Evolutionary conservation across 2,113 vertebrate species (phyloP).

Genomic region (Microcebus griseorufus): DNA sequence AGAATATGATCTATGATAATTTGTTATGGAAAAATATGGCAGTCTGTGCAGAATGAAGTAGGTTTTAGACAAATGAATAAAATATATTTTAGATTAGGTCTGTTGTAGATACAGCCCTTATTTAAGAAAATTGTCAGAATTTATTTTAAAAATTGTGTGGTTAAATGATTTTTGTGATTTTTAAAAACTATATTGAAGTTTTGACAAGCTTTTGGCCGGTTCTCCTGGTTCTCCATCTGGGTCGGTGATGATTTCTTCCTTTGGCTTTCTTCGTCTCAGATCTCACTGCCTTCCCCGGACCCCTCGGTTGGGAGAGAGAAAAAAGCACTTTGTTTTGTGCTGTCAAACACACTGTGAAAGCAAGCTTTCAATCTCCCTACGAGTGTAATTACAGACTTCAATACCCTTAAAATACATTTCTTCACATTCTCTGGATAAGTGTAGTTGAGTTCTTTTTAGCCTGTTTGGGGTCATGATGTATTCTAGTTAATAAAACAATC

Average conservation of each 20-base stretch:
- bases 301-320: not conserved
- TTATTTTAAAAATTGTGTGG: conserved; percentile 48
- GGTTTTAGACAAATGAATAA: conserved; percentile 12
- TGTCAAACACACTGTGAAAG: not conserved
- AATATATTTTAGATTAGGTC: not conserved
- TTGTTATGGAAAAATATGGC: not conserved
- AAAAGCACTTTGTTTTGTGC: not conserved
- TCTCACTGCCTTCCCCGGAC: not conserved
- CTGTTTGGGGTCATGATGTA: not conserved
- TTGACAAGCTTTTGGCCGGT: conserved; percentile 68
- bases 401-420: not conserved
- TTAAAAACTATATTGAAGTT: conserved; percentile 29
- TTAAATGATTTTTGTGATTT: conserved; percentile 58
- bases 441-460: not conserved
- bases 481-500: not conserved
- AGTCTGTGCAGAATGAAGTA: not conserved
- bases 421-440: not conserved
- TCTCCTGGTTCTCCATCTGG: conserved; percentile 55
- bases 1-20: not conserved
- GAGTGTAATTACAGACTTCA: not conserved
- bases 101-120: conserved; percentile 33
- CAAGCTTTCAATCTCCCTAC: not conserved
- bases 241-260: not conserved
- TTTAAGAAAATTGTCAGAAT: conserved; percentile 65
- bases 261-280: not conserved